Conservation (phyloP, 2,888 invertebrate genomes). For the Molorchus minor region DNA sequence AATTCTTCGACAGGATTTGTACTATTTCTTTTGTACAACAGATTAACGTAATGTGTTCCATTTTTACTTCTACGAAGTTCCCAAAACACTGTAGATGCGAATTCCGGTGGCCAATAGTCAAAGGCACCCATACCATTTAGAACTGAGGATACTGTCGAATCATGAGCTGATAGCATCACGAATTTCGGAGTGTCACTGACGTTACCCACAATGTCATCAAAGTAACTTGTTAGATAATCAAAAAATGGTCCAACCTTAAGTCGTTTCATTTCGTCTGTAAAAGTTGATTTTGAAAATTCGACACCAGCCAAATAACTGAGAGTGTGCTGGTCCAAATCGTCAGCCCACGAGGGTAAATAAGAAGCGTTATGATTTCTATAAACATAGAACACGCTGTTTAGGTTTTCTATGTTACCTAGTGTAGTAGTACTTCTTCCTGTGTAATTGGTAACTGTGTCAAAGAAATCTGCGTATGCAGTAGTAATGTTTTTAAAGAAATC, state of each 20-base stretch:
- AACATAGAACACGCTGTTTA: conserved; percentile 59
- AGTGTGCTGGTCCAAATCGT: conserved; percentile 3
- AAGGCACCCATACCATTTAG: conserved; percentile 74
- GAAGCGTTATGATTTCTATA: conserved; percentile 23
- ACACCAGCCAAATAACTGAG: conserved; percentile 10
- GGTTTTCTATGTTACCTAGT: conserved; percentile 67
- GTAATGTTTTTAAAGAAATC: conserved; percentile 50
- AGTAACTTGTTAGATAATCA: conserved; percentile 71
- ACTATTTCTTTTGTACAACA: conserved; percentile 27
- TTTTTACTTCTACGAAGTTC: conserved; percentile 21
- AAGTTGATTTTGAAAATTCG: background rate
- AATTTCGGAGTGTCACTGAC: conserved; percentile 62
- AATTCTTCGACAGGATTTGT: conserved; percentile 66
- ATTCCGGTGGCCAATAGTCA: conserved; percentile 53
- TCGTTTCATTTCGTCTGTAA: conserved; percentile 62
- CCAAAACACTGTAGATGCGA: conserved; percentile 27
- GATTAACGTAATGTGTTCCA: conserved; percentile 21
- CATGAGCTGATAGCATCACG: conserved; percentile 79
- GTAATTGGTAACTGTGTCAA: conserved; percentile 3
- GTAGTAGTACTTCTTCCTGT: conserved; percentile 61
- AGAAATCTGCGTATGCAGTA: conserved; percentile 64
- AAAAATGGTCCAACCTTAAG: conserved; percentile 69
- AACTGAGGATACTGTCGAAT: conserved; percentile 75
- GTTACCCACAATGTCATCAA: conserved; percentile 57
- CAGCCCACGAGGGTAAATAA: conserved; percentile 17